Evolutionary conservation across 2,797 vertebrate genomes (phyloP), one percentile per base, ranked within the genome.

Genomic region (Sebastes miniatus): DNA sequence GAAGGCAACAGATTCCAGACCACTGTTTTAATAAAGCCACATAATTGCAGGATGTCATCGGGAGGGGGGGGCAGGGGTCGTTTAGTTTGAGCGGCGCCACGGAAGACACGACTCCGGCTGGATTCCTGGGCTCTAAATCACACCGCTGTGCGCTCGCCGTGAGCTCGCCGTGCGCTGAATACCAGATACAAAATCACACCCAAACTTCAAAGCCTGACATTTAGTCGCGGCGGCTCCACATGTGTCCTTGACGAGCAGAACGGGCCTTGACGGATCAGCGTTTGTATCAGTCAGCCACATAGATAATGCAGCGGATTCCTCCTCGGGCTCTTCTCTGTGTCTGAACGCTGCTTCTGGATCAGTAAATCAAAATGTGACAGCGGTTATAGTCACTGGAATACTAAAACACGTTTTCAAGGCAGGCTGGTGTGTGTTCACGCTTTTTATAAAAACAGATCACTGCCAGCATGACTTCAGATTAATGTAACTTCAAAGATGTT

Each of bases 221-320:
- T 72, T 25, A 52, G 57, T 20, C 14, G 63, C 58, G 22, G 62
- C 12, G 3, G 36, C 78, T 62, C 43, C 27, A 14, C 10, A 3
- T 5, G 22, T 9, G 68, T 66, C 69, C 69, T 71, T 59, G 61
- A 62, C 13, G 54, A 72, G 25, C 69, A 20, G 52, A 63, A 1
- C 24, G 1, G 65, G 62, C 70, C 69, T 61, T 36, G 64, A 78
- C 31, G 63, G 79, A 84, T 70, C 61, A 16, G 39, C 47, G 76
- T 50, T 73, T 24, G 63, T 64, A 54, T 76, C 54, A 52, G 62
- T 54, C 50, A 2, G 36, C n/a, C 57, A 18, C 65, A 80, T 69
- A 73, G 73, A 84, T 83, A 77, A 86, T 76, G 68, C 74, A 81
- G 3, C 31, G 65, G 74, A 43, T 54, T 77, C 74, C 57, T 83